Conservation (phyloP, 2,797 vertebrate species). For the Sebastes itinus region DNA sequence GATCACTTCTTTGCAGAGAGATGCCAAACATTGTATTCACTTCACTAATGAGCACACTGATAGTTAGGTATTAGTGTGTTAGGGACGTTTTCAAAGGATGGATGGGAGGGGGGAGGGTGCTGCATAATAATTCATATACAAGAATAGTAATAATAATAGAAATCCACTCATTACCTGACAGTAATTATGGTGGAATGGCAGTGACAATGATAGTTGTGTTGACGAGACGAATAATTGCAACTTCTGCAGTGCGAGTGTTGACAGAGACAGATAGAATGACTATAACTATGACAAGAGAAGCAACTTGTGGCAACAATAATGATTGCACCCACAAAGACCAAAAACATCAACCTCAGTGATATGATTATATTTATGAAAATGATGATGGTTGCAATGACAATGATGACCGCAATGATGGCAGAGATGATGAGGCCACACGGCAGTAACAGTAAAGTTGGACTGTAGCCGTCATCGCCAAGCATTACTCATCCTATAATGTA, state of each 20-base stretch:
- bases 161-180: background rate
- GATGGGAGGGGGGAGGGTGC: background rate
- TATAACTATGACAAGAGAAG: conserved; percentile 22
- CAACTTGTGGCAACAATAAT: conserved; percentile 15
- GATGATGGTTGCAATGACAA: conserved; percentile 28
- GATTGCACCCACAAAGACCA: background rate
- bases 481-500: conserved; percentile 63
- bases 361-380: conserved; percentile 26
- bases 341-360: conserved; percentile 1
- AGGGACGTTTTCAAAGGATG: background rate
- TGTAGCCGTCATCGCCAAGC: conserved; percentile 33
- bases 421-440: conserved; percentile 33
- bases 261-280: conserved; percentile 1
- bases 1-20: background rate
- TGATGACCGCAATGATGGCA: conserved; percentile 10
- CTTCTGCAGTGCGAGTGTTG: background rate
- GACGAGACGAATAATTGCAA: background rate
- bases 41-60: background rate
- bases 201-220: background rate
- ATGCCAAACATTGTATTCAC: background rate
- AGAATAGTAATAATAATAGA: background rate
- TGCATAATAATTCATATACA: background rate
- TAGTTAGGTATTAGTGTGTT: background rate
- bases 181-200: background rate
- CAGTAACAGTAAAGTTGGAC: conserved; percentile 31